These are phyloP conservation scores for Enteromius unitaeniatus DNA, from an alignment of 2,797 vertebrate species.

Conservation along the genomic window DNA sequence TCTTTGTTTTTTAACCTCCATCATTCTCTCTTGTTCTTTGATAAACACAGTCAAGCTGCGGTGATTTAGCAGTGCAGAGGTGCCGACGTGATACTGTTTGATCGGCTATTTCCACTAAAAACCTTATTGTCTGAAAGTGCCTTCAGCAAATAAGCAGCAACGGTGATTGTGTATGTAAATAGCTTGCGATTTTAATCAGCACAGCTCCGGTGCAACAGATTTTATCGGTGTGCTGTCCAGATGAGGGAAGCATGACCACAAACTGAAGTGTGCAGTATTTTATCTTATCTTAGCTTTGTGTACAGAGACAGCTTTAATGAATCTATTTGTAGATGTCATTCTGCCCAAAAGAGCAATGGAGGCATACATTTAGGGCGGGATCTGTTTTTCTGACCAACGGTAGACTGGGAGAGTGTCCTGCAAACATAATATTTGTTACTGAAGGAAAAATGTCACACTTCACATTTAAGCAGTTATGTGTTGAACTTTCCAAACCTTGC, in stretches of 20 bases:
- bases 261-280: background rate
- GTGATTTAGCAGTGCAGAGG: background rate
- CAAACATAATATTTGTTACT: background rate
- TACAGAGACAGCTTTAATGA: background rate
- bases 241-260: background rate
- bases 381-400: background rate
- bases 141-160: slow-evolving; percentile 22
- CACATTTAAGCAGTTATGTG: background rate
- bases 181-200: slow-evolving; percentile 32
- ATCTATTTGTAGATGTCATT: background rate
- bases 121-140: slow-evolving; percentile 12
- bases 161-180: slow-evolving; percentile 1
- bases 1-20: slow-evolving; percentile 27
- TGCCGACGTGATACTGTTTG: background rate
- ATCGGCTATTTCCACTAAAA: slow-evolving; percentile 12
- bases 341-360: background rate
- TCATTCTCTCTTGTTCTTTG: slow-evolving; percentile 39
- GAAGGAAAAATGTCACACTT: background rate
- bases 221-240: slow-evolving; percentile 31
- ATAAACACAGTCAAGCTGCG: slow-evolving; percentile 1
- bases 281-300: background rate
- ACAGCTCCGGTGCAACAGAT: slow-evolving; percentile 26
- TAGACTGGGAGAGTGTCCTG: background rate
- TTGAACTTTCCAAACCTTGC: no score
- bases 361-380: background rate